Base-by-base conservation (phyloP, 2,888 invertebrate species). In the Tachystola acroxantha region DNA sequence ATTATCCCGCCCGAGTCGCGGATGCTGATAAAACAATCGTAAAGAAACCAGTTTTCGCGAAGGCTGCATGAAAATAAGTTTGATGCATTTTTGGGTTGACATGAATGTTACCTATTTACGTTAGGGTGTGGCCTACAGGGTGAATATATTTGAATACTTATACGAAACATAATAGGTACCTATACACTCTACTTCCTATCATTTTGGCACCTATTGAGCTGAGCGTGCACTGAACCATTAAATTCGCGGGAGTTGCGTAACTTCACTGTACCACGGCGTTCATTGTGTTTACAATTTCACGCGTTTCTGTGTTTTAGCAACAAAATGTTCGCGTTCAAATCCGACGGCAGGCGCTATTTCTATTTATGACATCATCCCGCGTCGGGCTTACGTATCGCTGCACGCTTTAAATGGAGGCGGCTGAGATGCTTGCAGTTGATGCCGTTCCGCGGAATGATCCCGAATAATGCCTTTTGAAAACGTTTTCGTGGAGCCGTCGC, bases 361-460 rank as follows among this genome's bases (percentile, higher is more conserved):
- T 84, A 84, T 84, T 78, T 76, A 86, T 89, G 88, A 88, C 88
- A 88, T 88, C 89, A 89, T 79, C 76, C 67, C 67, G 79, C 74
- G 75, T 78, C 79, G 77, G 77, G 75, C 79, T 87, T 85, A 85
- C 86, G 88, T 87, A 85, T 82, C 85, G 85, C 74, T 80, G 85
- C 86, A 80, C 81, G 84, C 88, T 88, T 88, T 88, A 88, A 88
- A 88, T 88, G 88, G 88, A 80, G 74, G 69, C 76, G 78, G 67
- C 72, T 73, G 74, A 81, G 80, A 82, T 76, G 81, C 79, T 79
- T 86, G 78, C 79, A 80, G 77, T 74, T 69, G 77, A 78, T 74
- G 80, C 69, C 81, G 85, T 84, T 85, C 84, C 84, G 80, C 79
- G 64, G 71, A 68, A 69, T 73, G 82, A 69, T 79, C 79, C 77